Evolutionary conservation across 1,140 invertebrate genomes (phyloP).

Genomic region (Diplogasteroides magnus): DNA sequence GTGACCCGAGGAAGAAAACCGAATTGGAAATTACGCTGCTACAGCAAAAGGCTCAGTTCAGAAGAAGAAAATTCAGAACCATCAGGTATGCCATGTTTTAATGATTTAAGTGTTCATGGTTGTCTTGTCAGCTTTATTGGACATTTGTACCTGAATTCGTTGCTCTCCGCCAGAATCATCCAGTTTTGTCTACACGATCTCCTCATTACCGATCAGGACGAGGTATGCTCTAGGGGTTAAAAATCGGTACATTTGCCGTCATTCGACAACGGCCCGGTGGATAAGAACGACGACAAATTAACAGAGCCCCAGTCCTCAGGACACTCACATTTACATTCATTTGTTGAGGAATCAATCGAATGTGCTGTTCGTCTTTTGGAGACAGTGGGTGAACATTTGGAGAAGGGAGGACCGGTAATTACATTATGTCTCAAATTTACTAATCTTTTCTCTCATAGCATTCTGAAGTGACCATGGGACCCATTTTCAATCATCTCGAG

Average conservation of each 20-base stretch:
- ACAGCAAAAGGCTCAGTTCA: conserved; percentile 34
- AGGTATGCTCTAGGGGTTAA: too few relatives aligned
- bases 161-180: conserved; percentile 24
- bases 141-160: conserved; percentile 14
- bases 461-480: too few relatives aligned
- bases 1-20: conserved; percentile 31
- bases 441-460: too few relatives aligned
- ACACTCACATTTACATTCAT: too few relatives aligned
- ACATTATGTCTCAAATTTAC: too few relatives aligned
- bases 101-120: neutral
- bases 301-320: too few relatives aligned
- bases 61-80: conserved; percentile 35
- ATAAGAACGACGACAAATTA: too few relatives aligned
- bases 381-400: conserved; percentile 16
- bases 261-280: too few relatives aligned
- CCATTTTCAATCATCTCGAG: too few relatives aligned
- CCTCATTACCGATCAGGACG: neutral
- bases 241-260: too few relatives aligned
- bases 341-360: conserved; percentile 19
- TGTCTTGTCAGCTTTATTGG: conserved; percentile 25
- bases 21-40: conserved; percentile 18
- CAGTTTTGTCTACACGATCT: conserved; percentile 19
- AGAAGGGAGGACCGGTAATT: too few relatives aligned
- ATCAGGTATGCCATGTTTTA: conserved; percentile 32
- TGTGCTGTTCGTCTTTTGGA: conserved; percentile 29